Conservation (phyloP, 1,140 invertebrate species). For the Homarus americanus region DNA sequence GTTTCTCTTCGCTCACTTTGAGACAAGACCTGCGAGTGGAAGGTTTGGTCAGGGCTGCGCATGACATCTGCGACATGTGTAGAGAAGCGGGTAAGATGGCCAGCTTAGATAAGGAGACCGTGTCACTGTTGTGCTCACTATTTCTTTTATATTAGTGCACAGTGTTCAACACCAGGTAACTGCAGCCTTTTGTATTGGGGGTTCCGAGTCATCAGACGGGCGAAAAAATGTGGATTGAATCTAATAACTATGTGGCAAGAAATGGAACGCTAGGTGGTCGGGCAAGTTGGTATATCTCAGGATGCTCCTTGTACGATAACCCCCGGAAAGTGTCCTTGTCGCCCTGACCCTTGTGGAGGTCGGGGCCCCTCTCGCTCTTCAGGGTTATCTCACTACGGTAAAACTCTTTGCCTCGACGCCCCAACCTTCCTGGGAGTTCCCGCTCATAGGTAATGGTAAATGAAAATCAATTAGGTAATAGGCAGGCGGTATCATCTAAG, state of each 20-base stretch:
- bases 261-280: conserved; percentile 15
- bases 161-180: not conserved
- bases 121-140: not conserved
- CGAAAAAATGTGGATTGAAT: conserved; percentile 56
- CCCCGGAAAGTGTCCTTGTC: not conserved
- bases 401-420: not conserved
- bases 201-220: not conserved
- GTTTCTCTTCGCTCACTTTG: not conserved
- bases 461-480: conserved; percentile 72
- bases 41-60: not conserved
- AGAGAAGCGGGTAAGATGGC: no score
- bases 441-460: conserved; percentile 40
- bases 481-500: conserved; percentile 56
- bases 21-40: not conserved
- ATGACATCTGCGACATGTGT: not conserved
- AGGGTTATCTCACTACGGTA: not conserved
- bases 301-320: conserved; percentile 6
- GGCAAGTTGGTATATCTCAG: not conserved
- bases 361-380: not conserved
- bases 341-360: not conserved
- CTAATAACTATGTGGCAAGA: conserved; percentile 34
- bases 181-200: not conserved
- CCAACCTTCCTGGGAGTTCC: conserved; percentile 12
- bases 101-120: not conserved
- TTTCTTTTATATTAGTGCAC: not conserved